Evolutionary conservation across 2,888 invertebrate genomes (phyloP).

Genomic region (Anodontia alba): DNA sequence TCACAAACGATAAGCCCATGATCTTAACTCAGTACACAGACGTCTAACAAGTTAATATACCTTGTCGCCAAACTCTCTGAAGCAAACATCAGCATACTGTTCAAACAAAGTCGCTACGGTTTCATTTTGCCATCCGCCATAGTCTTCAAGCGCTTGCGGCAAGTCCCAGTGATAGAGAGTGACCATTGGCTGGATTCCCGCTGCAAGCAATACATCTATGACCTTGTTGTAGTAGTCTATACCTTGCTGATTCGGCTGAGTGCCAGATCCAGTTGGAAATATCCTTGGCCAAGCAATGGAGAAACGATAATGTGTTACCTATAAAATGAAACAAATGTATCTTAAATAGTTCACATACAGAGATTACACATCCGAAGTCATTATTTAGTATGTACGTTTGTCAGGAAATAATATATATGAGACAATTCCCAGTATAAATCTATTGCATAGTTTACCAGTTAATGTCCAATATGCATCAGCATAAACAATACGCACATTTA

Average conservation of each 20-base stretch:
- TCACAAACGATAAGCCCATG: no score
- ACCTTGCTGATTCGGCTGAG: constrained; percentile 88
- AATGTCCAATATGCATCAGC: no score
- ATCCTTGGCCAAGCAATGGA: constrained; percentile 90
- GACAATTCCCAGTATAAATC: no score
- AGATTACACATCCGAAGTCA: no score
- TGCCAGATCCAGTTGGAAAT: constrained; percentile 87
- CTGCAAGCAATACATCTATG: constrained; percentile 89
- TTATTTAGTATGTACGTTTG: no score
- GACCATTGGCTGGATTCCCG: constrained; percentile 87
- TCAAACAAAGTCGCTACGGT: constrained; percentile 74
- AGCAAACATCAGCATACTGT: constrained; percentile 83
- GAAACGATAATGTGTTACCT: constrained; percentile 82
- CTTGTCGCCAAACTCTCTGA: constrained; percentile 82
- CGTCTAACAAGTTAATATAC: no score
- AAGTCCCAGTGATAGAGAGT: constrained; percentile 86
- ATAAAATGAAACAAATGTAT: constrained; percentile 12
- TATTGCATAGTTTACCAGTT: no score
- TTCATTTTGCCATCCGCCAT: constrained; percentile 84
- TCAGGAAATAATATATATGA: no score
- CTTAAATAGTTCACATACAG: no score
- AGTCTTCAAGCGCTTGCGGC: constrained; percentile 84
- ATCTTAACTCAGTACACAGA: no score
- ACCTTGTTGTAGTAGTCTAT: constrained; percentile 91
- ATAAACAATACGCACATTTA: no score